Evolutionary conservation across 2,888 invertebrate species (phyloP).

Genomic region (Rhingia campestris): DNA sequence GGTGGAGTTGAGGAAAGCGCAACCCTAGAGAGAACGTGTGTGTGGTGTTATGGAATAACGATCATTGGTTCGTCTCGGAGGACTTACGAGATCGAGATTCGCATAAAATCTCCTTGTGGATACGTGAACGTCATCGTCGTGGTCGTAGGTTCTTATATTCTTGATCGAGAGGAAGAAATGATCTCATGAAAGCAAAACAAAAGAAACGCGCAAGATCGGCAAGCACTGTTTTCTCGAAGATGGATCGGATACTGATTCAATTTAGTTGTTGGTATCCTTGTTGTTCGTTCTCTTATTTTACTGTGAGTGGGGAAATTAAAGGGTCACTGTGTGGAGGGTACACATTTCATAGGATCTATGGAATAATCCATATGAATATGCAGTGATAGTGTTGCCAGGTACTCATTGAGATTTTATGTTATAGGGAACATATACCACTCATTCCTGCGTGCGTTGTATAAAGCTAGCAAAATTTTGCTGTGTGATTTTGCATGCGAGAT

Average conservation of each 20-base stretch:
- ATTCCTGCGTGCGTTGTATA: too few species aligned
- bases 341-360: slow-evolving; percentile 6
- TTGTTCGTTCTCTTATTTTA: slow-evolving; percentile 3
- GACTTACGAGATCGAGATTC: slow-evolving; percentile 49
- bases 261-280: slow-evolving; percentile 59
- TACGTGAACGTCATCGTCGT: not conserved
- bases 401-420: not conserved
- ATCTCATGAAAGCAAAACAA: slow-evolving; percentile 31
- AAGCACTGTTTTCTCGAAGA: slow-evolving; percentile 44
- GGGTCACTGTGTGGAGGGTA: slow-evolving; percentile 28
- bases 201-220: slow-evolving; percentile 18
- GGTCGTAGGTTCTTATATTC: not conserved
- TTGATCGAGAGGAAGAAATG: slow-evolving; percentile 33
- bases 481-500: too few species aligned
- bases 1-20: not conserved
- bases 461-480: too few species aligned
- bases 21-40: slow-evolving; percentile 6
- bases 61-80: slow-evolving; percentile 44
- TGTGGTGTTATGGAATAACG: slow-evolving; percentile 18
- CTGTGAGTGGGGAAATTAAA: not conserved
- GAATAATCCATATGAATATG: slow-evolving; percentile 20
- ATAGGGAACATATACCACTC: too few species aligned
- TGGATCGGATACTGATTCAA: slow-evolving; percentile 55
- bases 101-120: slow-evolving; percentile 34
- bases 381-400: slow-evolving; percentile 17